Conservation (phyloP, 2,113 vertebrate species). For the Bungarus multicinctus region DNA sequence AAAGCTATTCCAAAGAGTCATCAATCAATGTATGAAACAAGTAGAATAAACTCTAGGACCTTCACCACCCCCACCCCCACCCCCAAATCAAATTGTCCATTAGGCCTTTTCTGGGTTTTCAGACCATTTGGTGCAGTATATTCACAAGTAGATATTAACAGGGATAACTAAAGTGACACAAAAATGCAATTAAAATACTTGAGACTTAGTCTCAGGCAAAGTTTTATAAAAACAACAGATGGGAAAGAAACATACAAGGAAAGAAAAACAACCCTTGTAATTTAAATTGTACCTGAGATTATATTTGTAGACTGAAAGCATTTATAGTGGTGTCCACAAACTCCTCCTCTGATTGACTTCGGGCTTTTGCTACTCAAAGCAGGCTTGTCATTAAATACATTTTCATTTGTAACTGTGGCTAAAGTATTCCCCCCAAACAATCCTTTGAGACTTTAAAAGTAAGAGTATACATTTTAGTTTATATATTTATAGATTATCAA, state of each 20-base stretch:
- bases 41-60: not conserved
- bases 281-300: not conserved
- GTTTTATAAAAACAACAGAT: not conserved
- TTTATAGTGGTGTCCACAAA: not conserved
- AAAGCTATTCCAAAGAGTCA: not conserved
- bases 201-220: not conserved
- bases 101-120: not conserved
- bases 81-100: not conserved
- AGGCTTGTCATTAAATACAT: not conserved
- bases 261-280: not conserved
- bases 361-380: not conserved
- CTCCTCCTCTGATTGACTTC: not conserved
- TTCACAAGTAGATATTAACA: not conserved
- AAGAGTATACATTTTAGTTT: not conserved
- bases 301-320: not conserved
- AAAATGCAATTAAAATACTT: not conserved
- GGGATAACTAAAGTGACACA: not conserved
- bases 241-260: not conserved
- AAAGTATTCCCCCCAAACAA: not conserved
- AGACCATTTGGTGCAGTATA: not conserved
- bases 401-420: not conserved
- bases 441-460: not conserved
- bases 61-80: not conserved
- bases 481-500: not conserved
- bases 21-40: not conserved